These are phyloP conservation scores for Heliconius aoede DNA, from an alignment of 2,888 invertebrate species.

Conservation along the genomic window DNA sequence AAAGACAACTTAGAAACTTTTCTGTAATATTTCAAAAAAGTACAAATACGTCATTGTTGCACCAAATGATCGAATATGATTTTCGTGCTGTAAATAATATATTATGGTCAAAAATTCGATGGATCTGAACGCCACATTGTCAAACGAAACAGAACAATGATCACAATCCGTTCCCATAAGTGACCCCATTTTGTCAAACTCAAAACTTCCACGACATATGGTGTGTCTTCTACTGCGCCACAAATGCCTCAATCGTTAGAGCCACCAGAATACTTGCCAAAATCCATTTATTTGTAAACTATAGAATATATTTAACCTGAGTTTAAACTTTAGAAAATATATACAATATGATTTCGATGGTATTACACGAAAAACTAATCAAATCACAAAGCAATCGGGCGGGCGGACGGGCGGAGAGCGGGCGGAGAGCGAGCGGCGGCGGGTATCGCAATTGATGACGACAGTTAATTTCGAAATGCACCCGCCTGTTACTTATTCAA, in stretches of 20 bases:
- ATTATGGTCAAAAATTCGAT: neutral
- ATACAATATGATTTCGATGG: constrained; percentile 45
- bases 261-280: neutral
- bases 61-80: neutral
- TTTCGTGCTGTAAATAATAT: neutral
- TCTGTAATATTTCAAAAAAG: neutral
- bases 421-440: constrained; percentile 54
- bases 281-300: neutral
- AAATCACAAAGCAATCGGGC: constrained; percentile 77
- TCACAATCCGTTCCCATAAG: too few relatives aligned
- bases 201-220: too few relatives aligned
- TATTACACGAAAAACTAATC: constrained; percentile 76
- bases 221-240: too few relatives aligned
- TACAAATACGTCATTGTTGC: too few relatives aligned
- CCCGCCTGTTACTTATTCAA: constrained; percentile 77
- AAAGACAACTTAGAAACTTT: neutral
- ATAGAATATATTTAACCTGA: neutral
- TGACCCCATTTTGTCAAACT: too few relatives aligned
- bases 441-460: constrained; percentile 73
- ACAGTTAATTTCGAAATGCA: constrained; percentile 82
- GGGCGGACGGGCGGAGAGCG: constrained; percentile 59
- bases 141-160: too few relatives aligned
- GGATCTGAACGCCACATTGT: neutral
- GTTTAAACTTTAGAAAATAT: constrained; percentile 3
- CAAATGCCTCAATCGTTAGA: neutral